Evolutionary conservation across 2,797 vertebrate species (phyloP).

Genomic region (Acanthornis magna): DNA sequence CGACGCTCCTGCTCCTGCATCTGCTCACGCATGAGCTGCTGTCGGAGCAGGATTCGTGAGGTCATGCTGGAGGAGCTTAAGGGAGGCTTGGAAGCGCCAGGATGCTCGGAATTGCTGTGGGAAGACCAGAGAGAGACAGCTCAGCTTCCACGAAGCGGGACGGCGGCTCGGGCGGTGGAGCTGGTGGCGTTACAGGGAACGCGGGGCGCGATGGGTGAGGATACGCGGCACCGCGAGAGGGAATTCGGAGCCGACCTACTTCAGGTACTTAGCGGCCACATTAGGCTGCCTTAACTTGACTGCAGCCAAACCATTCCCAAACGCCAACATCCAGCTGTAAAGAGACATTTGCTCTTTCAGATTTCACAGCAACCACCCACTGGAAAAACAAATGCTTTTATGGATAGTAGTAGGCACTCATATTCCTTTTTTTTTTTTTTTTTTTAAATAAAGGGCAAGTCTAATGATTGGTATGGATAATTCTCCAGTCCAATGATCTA

Average conservation of each 20-base stretch:
- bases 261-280: constrained; percentile 35
- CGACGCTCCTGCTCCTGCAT: constrained; percentile 85
- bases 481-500: background rate
- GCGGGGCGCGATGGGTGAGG: background rate
- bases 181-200: background rate
- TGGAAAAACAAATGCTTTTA: background rate
- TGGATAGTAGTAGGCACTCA: background rate
- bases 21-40: constrained; percentile 83
- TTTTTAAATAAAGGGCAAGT: background rate
- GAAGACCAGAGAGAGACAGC: constrained; percentile 61
- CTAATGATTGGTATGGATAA: background rate
- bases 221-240: background rate
- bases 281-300: constrained; percentile 60
- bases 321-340: background rate
- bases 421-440: background rate
- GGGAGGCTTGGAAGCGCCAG: constrained; percentile 82
- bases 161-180: background rate
- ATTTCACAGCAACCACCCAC: background rate
- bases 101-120: constrained; percentile 84
- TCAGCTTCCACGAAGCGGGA: constrained; percentile 40
- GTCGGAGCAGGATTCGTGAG: constrained; percentile 82
- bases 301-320: constrained; percentile 37
- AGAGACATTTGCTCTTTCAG: background rate
- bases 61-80: constrained; percentile 81
- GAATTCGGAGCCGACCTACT: constrained; percentile 16